Evolutionary conservation across 2,797 vertebrate species (phyloP).

Genomic region (Gymnoscopelus braueri): DNA sequence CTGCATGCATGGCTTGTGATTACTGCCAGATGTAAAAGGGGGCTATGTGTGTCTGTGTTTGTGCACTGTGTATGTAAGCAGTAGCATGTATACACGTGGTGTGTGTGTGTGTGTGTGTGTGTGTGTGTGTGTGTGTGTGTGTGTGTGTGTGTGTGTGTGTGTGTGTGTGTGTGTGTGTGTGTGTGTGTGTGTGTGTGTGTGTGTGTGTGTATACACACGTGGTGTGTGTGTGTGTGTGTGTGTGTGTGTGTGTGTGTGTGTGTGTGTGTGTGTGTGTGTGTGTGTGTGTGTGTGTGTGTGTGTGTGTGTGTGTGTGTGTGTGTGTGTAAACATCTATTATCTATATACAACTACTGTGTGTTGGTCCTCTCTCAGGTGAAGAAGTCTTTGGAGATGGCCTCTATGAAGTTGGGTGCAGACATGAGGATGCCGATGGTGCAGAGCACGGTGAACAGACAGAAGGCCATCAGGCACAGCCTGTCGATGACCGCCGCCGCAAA

Average conservation of each 20-base stretch:
- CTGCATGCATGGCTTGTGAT: no score
- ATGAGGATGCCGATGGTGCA: conserved; percentile 87
- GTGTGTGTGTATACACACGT: not conserved
- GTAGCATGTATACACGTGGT: not conserved
- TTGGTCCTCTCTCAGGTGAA: conserved; percentile 19
- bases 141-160: not conserved
- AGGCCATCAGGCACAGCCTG: conserved; percentile 86
- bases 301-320: no score
- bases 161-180: no score
- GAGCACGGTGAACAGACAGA: conserved; percentile 86
- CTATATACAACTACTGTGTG: not conserved
- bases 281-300: not conserved
- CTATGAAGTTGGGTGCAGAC: conserved; percentile 87
- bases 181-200: not conserved
- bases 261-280: not conserved
- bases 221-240: not conserved
- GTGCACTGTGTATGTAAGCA: not conserved
- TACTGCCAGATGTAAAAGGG: not conserved
- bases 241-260: not conserved
- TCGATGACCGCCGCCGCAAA: conserved; percentile 87
- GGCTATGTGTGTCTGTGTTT: no score
- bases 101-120: not conserved
- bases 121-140: not conserved
- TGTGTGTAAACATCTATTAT: no score
- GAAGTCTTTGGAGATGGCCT: conserved; percentile 82